Conservation (phyloP, 2,888 invertebrate species). For the Caenorhabditis sp. region DNA sequence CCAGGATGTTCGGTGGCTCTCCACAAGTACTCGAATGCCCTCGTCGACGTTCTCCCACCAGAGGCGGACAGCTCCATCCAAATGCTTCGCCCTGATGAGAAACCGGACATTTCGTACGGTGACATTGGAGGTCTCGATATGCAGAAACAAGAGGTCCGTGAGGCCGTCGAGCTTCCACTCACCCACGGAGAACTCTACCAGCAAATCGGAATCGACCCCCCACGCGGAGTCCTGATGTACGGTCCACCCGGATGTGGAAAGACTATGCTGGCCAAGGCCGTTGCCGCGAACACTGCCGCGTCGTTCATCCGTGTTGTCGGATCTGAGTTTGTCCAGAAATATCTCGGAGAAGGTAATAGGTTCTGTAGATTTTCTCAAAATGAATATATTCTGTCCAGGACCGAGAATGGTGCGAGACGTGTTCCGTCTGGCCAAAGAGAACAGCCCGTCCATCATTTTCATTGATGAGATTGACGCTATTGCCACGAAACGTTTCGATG, state of each 20-base stretch:
- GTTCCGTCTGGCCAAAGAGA: conserved; percentile 97
- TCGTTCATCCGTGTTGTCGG: conserved; percentile 99
- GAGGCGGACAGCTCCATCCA: conserved; percentile 99
- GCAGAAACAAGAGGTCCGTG: conserved; percentile 98
- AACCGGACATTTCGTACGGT: conserved; percentile 93
- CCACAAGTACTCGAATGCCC: conserved; percentile 99
- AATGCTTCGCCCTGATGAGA: conserved; percentile 88
- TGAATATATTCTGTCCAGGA: conserved; percentile 81
- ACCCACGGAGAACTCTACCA: conserved; percentile 98
- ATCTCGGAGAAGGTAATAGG: conserved; percentile 88
- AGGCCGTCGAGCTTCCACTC: conserved; percentile 96
- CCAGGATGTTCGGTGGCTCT: conserved; percentile 98
- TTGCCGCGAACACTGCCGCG: conserved; percentile 82
- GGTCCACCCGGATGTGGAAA: conserved; percentile 99
- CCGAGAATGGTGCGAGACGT: conserved; percentile 99
- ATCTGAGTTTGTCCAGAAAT: conserved; percentile 99
- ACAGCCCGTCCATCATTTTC: conserved; percentile 98
- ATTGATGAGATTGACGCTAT: conserved; percentile 99
- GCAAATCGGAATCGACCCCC: conserved; percentile 97
- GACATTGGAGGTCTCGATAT: conserved; percentile 99
- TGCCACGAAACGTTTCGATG: conserved; percentile 89
- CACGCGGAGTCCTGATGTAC: conserved; percentile 97
- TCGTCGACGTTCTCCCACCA: conserved; percentile 97
- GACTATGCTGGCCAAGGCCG: conserved; percentile 94
- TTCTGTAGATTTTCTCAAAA: not conserved